Conservation (phyloP, 2,113 vertebrate genomes). For the Balaeniceps rex region DNA sequence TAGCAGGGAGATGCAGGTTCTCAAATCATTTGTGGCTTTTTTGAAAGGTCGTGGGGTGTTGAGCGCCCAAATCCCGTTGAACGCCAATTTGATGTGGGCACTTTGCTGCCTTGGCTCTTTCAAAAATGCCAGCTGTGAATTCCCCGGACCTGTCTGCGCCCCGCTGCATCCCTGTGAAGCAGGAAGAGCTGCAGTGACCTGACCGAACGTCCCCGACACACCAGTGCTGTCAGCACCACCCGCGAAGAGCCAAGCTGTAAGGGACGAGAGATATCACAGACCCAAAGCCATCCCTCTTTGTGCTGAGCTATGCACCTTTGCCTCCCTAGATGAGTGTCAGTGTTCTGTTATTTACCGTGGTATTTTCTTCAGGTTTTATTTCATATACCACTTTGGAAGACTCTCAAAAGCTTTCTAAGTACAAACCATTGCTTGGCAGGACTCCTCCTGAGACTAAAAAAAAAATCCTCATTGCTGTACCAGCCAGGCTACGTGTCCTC, state of each 20-base stretch:
- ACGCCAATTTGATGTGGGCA: background rate
- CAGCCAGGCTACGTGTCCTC: background rate
- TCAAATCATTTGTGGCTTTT: background rate
- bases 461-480: background rate
- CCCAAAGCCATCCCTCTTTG: background rate
- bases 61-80: background rate
- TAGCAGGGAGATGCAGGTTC: background rate
- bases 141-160: background rate
- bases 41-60: background rate
- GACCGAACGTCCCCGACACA: background rate
- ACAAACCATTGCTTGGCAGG: background rate
- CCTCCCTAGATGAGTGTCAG: background rate
- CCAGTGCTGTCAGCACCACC: fast-evolving
- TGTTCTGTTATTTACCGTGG: background rate
- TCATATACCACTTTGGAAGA: background rate
- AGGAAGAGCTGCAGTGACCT: background rate
- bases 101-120: background rate
- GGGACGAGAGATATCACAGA: background rate
- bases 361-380: background rate
- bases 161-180: too few species aligned
- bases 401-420: background rate
- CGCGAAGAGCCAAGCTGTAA: fast-evolving
- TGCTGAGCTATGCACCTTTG: background rate
- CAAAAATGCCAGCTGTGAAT: background rate
- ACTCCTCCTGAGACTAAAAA: background rate